These are phyloP conservation scores for Temnothorax nylanderi DNA, from an alignment of 1,140 invertebrate genomes.

Conservation along the genomic window DNA sequence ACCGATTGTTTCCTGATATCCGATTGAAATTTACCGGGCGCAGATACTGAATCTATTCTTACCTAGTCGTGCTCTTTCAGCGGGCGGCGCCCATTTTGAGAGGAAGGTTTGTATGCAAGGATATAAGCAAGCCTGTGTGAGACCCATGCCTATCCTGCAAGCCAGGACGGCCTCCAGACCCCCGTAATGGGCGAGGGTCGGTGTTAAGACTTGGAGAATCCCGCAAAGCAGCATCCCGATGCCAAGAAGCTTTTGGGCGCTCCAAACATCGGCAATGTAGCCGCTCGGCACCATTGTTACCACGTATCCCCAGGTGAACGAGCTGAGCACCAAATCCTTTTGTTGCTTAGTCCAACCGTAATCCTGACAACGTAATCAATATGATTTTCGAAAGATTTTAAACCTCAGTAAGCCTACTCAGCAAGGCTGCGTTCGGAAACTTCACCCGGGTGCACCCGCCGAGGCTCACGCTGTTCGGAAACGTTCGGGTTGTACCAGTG, in stretches of 20 bases:
- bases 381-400: not conserved
- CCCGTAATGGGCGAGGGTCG: constrained; percentile 76
- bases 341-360: constrained; percentile 87
- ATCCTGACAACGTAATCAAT: constrained; percentile 63
- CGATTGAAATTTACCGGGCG: no score
- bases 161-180: constrained; percentile 84
- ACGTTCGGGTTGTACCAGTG: no score
- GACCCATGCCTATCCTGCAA: constrained; percentile 88
- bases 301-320: constrained; percentile 91
- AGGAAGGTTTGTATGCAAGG: constrained; percentile 89
- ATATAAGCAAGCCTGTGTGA: constrained; percentile 88
- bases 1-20: no score
- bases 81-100: constrained; percentile 87
- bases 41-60: constrained; percentile 56
- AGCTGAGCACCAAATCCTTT: constrained; percentile 87
- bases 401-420: not conserved
- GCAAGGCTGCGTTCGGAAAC: no score
- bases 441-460: no score
- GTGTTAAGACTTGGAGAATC: constrained; percentile 84
- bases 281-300: constrained; percentile 87
- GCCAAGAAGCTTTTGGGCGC: constrained; percentile 87
- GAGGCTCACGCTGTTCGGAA: no score
- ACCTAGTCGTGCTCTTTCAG: constrained; percentile 82
- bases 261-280: constrained; percentile 85
- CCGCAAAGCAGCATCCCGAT: constrained; percentile 88